A percentile compares a stretch with the other conserved stretches of the same genome.
Conservation (phyloP, 2,797 vertebrate species). For the Taeniopygia guttata region DNA sequence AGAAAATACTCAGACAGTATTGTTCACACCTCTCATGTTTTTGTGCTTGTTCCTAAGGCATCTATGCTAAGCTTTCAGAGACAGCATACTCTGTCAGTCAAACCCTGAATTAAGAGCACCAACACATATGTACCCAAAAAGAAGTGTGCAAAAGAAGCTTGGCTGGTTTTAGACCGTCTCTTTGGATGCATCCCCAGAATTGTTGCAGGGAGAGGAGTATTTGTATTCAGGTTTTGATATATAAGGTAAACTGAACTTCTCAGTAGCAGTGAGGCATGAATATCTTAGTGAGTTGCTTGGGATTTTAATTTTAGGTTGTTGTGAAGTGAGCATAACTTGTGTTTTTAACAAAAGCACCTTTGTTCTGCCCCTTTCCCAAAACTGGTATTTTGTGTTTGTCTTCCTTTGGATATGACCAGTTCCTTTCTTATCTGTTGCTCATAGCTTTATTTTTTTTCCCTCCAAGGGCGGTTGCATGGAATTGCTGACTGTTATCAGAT, state of each 20-base stretch:
- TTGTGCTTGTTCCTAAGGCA: background rate
- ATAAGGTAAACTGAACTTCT: background rate
- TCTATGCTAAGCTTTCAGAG: background rate
- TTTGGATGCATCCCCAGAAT: background rate
- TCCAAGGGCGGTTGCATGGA: background rate
- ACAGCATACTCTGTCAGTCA: background rate
- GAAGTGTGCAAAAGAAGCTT: background rate
- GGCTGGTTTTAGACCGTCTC: background rate
- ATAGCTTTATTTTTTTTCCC: rapidly evolving
- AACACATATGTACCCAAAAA: background rate
- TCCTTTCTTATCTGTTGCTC: background rate
- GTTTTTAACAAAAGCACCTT: background rate
- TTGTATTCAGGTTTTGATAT: background rate
- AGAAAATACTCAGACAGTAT: background rate
- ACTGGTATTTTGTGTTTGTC: background rate
- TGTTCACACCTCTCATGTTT: background rate
- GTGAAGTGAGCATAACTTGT: background rate
- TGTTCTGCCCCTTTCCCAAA: background rate
- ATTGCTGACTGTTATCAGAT: background rate
- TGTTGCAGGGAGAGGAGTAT: background rate
- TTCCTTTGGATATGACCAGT: background rate
- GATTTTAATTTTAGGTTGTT: background rate
- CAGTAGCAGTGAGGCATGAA: background rate
- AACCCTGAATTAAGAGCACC: background rate
- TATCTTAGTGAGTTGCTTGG: background rate